phyloP scores from a whole-genome alignment of 2,797 vertebrate species.

The Orientallactaga sibirica region DNA sequence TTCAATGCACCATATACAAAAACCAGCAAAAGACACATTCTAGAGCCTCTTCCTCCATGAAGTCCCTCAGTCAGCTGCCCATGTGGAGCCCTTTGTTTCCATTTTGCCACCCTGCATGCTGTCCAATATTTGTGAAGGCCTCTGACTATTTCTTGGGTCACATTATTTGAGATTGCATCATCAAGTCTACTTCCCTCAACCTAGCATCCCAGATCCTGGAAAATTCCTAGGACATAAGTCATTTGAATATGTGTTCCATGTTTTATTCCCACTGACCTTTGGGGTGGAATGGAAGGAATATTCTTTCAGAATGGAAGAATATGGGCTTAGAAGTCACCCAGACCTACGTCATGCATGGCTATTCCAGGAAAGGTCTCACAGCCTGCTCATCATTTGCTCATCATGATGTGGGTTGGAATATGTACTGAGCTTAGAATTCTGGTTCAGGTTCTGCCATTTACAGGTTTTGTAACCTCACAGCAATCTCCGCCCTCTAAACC shows the following conservation, averaged over 20 bases:
- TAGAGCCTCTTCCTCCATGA: background rate
- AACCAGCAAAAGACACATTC: background rate
- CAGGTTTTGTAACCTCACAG: background rate
- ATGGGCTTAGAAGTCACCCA: background rate
- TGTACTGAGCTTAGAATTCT: background rate
- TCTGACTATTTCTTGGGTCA: background rate
- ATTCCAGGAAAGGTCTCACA: background rate
- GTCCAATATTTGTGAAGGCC: background rate
- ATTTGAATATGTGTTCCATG: constrained; percentile 32
- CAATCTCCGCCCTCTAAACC: background rate
- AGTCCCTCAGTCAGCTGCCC: background rate
- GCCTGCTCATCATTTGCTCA: background rate
- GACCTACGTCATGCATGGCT: background rate
- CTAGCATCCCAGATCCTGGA: constrained; percentile 48
- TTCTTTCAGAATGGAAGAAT: constrained; percentile 48
- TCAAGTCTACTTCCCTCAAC: constrained; percentile 9
- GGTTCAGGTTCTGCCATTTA: background rate
- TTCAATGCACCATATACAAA: background rate
- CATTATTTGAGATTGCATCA: constrained; percentile 1
- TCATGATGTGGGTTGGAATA: background rate
- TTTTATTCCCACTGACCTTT: constrained; percentile 59
- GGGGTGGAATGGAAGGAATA: constrained; percentile 39
- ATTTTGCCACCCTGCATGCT: background rate
- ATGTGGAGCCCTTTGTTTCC: background rate
- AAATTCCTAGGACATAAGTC: constrained; percentile 69